Base-by-base conservation (phyloP, 2,888 invertebrate species). In the Eugnorisma glareosa region DNA sequence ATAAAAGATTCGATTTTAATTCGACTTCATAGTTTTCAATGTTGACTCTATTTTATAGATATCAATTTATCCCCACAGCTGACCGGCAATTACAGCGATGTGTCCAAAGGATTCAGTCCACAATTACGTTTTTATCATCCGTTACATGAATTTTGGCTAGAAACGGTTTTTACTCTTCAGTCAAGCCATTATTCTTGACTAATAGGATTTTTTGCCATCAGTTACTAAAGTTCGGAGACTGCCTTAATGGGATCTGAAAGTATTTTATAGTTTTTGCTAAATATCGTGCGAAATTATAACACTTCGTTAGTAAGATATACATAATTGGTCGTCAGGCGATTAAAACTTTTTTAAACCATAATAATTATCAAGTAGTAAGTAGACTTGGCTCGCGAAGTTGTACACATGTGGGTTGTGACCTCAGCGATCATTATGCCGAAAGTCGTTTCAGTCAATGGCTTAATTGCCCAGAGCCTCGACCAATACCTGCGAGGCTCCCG, bases 201-300 rank as follows among this genome's bases (percentile, higher is more conserved):
- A 57, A 61, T 70, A 54, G 35, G 35, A 40, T 67, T 76, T 81
- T 82, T 77, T 81, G 63, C 31, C 11, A 35, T 40, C n/a, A 63
- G 51, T 31, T 64, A 48, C 28, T 28, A 28, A 69, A 70, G 31
- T 74, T 75, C 24, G 67, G 37, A 73, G 31, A 64, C 15, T 37
- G 66, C 6, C 18, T 59, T 66, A n/a, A 74, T 64, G 57, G 40
- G 43, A 37, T 31, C 43, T 73, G 8, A 81, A 73, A 69, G 31
- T 28, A 57, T 81, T 64, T 57, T 18, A 54, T 35, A 51, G 8
- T 61, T 61, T 73, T 61, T 67, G n/a, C 24, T 31, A 18, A 8
- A 79, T 11, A 10, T 61, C 31, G 54, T 57, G 28, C 28, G 43
- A 24, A 64, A 15, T 18, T 18, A 11, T 35, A 57, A 48, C 15